These are phyloP conservation scores for Atta colombica DNA, from an alignment of 1,140 invertebrate genomes.

Conservation along the genomic window DNA sequence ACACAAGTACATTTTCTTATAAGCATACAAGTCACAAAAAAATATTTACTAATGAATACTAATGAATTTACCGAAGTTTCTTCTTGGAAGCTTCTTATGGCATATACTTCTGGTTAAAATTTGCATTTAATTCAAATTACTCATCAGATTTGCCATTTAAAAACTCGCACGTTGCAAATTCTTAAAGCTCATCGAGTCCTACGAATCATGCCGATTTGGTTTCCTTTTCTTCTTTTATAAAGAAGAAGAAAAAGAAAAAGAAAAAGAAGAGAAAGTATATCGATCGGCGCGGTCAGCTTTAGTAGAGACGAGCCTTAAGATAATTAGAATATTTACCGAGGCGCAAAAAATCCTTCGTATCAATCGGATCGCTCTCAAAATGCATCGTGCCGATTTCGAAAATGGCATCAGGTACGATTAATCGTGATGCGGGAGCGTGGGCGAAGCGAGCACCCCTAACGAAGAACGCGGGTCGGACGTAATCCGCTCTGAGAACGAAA, in stretches of 20 bases:
- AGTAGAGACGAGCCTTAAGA: no score
- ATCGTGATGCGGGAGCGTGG: constrained; percentile 30
- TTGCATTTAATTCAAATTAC: not conserved
- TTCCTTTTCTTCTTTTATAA: no score
- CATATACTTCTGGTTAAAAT: not conserved
- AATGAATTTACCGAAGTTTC: not conserved
- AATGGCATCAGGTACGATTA: constrained; percentile 54
- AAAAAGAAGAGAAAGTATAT: no score
- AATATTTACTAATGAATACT: not conserved
- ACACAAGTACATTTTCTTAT: not conserved
- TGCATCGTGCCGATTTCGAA: constrained; percentile 57
- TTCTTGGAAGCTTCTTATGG: not conserved
- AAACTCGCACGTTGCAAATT: no score
- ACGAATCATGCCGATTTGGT: no score
- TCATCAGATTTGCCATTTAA: not conserved
- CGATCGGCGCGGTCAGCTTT: no score
- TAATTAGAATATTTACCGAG: constrained; percentile 3
- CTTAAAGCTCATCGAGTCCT: no score
- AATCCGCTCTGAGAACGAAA: constrained; percentile 73
- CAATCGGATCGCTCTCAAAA: not conserved
- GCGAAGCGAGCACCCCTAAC: constrained; percentile 54
- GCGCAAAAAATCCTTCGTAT: not conserved
- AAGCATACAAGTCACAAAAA: not conserved
- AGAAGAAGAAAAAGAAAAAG: no score
- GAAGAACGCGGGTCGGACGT: constrained; percentile 70